A percentile compares a stretch with the other conserved stretches of the same genome.
Conservation (phyloP, 2,888 invertebrate genomes). For the Diarsia mendica region DNA sequence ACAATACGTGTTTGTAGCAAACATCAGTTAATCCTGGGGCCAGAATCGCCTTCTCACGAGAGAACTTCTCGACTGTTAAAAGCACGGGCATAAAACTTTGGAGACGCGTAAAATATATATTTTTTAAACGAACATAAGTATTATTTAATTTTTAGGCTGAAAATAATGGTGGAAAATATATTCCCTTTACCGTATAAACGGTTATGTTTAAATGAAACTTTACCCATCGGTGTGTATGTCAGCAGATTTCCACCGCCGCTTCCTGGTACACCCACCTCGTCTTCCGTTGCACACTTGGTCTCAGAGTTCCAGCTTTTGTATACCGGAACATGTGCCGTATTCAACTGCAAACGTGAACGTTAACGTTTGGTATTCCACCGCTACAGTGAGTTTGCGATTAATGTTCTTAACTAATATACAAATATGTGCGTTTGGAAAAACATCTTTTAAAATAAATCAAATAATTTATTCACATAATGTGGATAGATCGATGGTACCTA, state of each 20-base stretch:
- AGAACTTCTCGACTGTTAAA: no score
- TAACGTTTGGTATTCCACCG: neutral
- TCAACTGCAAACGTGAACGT: constrained; percentile 17
- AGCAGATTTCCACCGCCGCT: constrained; percentile 44
- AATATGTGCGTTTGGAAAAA: neutral
- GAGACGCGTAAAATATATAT: no score
- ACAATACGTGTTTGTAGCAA: no score
- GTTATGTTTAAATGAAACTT: neutral
- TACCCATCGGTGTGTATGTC: constrained; percentile 54
- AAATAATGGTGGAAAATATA: no score
- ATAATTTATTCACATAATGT: no score
- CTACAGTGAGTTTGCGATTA: neutral
- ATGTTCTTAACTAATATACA: neutral
- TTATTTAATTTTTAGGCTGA: no score
- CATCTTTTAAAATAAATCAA: neutral
- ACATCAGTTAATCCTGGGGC: no score
- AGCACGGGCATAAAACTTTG: no score
- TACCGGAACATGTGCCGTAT: constrained; percentile 26
- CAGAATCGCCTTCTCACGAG: no score
- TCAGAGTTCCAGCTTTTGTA: constrained; percentile 47
- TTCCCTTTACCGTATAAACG: no score
- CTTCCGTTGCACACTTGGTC: constrained; percentile 62
- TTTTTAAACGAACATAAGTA: no score
- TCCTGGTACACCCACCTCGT: constrained; percentile 61
- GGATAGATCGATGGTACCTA: no score